A percentile compares a stretch with the other conserved stretches of the same genome.
phyloP scores from a whole-genome alignment of 1,140 invertebrate genomes.

The Thalassaphorura encarpata region DNA sequence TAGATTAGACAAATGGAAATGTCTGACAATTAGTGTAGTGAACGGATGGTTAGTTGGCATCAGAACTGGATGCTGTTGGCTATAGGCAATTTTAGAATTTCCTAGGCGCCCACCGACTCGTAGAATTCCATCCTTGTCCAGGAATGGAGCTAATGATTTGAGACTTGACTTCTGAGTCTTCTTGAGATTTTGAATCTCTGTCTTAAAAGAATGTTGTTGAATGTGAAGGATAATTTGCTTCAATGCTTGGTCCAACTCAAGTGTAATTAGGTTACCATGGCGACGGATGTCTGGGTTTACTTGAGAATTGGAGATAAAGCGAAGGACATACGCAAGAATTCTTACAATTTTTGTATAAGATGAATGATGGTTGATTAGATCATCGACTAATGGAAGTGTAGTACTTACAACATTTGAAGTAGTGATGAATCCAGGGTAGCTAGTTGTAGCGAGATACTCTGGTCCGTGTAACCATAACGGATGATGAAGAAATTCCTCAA shows the following conservation, averaged over 20 bases:
- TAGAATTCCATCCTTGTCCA: conserved; percentile 37
- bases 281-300: no score
- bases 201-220: not conserved
- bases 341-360: no score
- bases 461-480: no score
- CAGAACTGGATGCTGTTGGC: conserved; percentile 34
- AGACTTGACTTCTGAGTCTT: conserved; percentile 5
- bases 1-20: not conserved
- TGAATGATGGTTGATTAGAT: no score
- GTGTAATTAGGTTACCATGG: no score
- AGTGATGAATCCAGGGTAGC: no score
- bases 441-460: no score
- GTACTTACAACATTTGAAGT: no score
- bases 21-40: not conserved
- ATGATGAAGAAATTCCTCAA: no score
- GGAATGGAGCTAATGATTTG: conserved; percentile 34
- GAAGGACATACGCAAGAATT: no score
- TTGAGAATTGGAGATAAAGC: no score
- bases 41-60: conserved; percentile 21
- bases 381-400: no score
- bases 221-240: not conserved
- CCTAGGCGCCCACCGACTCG: conserved; percentile 38
- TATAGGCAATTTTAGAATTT: conserved; percentile 28
- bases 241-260: not conserved
- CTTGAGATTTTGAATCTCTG: conserved; percentile 8